These are phyloP conservation scores for Ctenosaura bakeri DNA, from an alignment of 2,797 vertebrate species.

Conservation along the genomic window DNA sequence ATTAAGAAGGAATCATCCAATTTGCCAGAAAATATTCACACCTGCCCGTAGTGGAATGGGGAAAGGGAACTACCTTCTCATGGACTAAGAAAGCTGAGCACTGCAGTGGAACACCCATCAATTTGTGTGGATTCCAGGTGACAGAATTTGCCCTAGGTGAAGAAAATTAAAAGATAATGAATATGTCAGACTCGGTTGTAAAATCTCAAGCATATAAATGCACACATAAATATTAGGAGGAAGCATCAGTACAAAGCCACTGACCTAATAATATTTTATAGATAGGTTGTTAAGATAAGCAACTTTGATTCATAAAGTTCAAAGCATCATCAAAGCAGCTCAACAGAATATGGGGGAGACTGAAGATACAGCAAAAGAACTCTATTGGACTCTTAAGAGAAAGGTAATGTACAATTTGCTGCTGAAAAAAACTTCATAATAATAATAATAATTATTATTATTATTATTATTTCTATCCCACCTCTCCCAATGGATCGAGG, in stretches of 20 bases:
- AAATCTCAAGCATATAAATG: neutral
- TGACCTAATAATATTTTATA: neutral
- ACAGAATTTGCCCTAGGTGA: constrained; percentile 79
- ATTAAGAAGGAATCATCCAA: neutral
- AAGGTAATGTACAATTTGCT: neutral
- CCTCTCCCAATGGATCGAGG: too few species aligned
- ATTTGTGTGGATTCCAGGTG: constrained; percentile 86
- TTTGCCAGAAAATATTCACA: neutral
- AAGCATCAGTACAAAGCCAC: neutral
- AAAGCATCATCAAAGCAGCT: neutral
- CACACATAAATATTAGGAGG: neutral
- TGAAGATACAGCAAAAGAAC: neutral
- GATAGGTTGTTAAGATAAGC: neutral
- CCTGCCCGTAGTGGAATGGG: neutral
- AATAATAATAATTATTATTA: too few species aligned
- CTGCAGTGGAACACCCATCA: constrained; percentile 82
- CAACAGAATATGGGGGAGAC: neutral
- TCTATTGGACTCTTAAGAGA: neutral
- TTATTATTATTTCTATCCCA: too few species aligned
- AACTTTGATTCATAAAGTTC: neutral
- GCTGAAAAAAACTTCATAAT: neutral
- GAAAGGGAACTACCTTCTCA: constrained; percentile 75
- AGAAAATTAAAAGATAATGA: neutral
- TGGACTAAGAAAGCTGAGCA: constrained; percentile 81
- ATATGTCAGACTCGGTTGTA: neutral